Percentiles rank a stretch among this genome's conserved stretches.
phyloP scores from a whole-genome alignment of 1,140 invertebrate genomes.

The Drosophila malerkotliana region DNA sequence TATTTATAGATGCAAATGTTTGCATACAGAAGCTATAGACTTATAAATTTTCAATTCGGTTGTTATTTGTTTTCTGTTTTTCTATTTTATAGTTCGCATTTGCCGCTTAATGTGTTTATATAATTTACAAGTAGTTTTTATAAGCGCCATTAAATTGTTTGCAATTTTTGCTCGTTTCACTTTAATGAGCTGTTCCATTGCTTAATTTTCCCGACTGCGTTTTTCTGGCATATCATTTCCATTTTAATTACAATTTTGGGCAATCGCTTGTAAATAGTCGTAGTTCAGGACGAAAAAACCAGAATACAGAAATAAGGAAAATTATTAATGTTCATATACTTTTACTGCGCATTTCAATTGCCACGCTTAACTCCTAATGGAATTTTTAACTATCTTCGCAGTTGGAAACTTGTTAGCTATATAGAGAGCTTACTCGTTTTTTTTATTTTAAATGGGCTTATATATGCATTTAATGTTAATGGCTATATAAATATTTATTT shows the following conservation, averaged over 20 bases:
- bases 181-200: conserved; percentile 63
- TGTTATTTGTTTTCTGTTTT: conserved; percentile 45
- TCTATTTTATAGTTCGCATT: conserved; percentile 18
- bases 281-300: conserved; percentile 44
- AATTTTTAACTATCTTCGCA: conserved; percentile 64
- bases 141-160: conserved; percentile 67
- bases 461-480: conserved; percentile 60
- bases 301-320: conserved; percentile 19
- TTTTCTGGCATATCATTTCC: conserved; percentile 49
- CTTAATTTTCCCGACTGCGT: conserved; percentile 24
- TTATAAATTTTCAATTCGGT: conserved; percentile 62
- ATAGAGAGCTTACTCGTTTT: conserved; percentile 18
- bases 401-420: conserved; percentile 33
- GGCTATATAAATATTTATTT: conserved; percentile 74
- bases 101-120: conserved; percentile 49
- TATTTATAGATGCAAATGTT: conserved; percentile 30
- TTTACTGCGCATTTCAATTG: conserved; percentile 41
- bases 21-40: conserved; percentile 65
- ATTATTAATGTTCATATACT: conserved; percentile 30
- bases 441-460: conserved; percentile 18
- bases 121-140: conserved; percentile 69
- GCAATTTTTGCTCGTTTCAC: conserved; percentile 61
- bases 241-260: conserved; percentile 77
- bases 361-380: conserved; percentile 62
- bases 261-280: conserved; percentile 58